A percentile compares a stretch with the other conserved stretches of the same genome.
phyloP scores from a whole-genome alignment of 92 coral and sea anemone species.

The Bergia puertoricense region DNA sequence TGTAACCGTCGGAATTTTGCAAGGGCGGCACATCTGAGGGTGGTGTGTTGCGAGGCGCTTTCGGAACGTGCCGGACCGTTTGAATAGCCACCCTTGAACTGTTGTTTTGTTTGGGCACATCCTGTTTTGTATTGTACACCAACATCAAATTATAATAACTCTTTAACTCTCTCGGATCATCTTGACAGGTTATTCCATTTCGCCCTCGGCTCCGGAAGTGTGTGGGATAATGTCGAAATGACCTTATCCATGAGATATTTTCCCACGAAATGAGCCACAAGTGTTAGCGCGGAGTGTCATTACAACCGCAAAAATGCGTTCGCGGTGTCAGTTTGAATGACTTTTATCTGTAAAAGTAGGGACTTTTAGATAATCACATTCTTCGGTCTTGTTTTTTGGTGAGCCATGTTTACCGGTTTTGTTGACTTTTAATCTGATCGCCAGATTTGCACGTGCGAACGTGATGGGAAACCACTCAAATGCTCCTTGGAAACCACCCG shows the following conservation, averaged over 20 bases:
- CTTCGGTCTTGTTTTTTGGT: conserved; percentile 46
- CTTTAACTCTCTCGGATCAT: conserved; percentile 44
- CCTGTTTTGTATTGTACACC: conserved; percentile 61
- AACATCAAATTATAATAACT: conserved; percentile 51
- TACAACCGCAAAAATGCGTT: conserved; percentile 79
- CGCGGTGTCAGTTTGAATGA: conserved; percentile 61
- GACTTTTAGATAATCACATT: conserved; percentile 20
- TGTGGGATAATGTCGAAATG: conserved; percentile 22
- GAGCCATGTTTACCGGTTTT: conserved; percentile 42
- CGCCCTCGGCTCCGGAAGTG: conserved; percentile 49
- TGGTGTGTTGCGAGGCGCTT: conserved; percentile 14
- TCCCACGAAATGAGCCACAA: conserved; percentile 88
- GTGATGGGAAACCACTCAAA: conserved; percentile 6
- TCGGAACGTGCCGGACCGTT: conserved; percentile 61
- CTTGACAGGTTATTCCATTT: conserved; percentile 27
- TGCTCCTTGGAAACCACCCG: conserved; percentile 32
- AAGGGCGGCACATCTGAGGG: conserved; percentile 18
- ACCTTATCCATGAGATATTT: conserved; percentile 68
- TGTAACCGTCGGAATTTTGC: background rate
- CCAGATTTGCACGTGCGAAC: conserved; percentile 37
- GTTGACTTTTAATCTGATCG: conserved; percentile 52
- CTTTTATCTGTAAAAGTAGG: conserved; percentile 46
- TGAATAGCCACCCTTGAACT: conserved; percentile 51
- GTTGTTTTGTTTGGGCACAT: conserved; percentile 61
- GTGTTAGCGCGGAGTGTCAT: conserved; percentile 74